Conservation (phyloP, 2,113 vertebrate species). For the Tauraco erythrolophus region DNA sequence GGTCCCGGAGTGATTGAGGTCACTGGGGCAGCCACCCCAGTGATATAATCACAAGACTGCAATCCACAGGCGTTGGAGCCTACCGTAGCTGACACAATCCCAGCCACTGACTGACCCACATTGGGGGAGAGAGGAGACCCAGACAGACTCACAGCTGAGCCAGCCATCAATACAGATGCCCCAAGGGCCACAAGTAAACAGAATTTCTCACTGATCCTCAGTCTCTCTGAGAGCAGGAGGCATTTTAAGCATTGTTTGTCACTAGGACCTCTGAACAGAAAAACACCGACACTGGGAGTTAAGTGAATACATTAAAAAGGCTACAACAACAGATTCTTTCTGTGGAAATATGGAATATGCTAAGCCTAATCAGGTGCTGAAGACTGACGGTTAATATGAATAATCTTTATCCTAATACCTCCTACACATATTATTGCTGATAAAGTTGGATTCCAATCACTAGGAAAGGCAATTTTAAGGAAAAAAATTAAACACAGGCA, state of each 20-base stretch:
- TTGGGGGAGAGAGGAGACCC: not conserved
- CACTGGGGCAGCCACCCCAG: not conserved
- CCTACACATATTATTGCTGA: not conserved
- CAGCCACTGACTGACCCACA: not conserved
- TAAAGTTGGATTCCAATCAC: not conserved
- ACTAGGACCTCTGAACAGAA: not conserved
- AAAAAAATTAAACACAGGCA: not conserved
- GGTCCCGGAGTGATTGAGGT: not conserved
- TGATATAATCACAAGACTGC: not conserved
- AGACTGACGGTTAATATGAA: not conserved
- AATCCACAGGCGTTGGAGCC: not conserved
- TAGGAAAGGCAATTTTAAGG: not conserved
- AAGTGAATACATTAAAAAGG: not conserved
- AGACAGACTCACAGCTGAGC: not conserved
- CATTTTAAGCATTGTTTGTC: not conserved
- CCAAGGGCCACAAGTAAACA: not conserved
- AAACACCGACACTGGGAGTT: not conserved
- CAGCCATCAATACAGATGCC: rapidly evolving
- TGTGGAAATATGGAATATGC: not conserved
- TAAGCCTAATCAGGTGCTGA: not conserved
- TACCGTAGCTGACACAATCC: not conserved
- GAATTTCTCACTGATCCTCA: not conserved
- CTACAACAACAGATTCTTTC: not conserved
- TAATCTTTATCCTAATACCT: not conserved
- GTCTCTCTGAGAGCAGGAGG: not conserved